A percentile compares a stretch with the other conserved stretches of the same genome.
Evolutionary conservation across 2,888 invertebrate genomes (phyloP).

Genomic region (Pomacea canaliculata): DNA sequence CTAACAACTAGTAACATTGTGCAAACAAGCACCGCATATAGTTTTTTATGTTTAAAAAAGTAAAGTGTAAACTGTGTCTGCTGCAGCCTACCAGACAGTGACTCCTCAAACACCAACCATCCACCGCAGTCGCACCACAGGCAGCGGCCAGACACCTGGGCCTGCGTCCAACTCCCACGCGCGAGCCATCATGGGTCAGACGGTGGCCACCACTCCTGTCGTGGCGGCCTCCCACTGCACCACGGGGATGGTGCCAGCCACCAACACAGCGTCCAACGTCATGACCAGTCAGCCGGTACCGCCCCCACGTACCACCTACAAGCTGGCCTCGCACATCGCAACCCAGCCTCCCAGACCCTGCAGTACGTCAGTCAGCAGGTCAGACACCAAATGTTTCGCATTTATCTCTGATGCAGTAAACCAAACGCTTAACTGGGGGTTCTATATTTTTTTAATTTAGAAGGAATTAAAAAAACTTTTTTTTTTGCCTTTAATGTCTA

Average conservation of each 20-base stretch:
- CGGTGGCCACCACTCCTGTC: slow-evolving; percentile 37
- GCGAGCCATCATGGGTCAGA: slow-evolving; percentile 84
- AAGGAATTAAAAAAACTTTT: too few relatives aligned
- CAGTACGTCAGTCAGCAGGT: slow-evolving; percentile 23
- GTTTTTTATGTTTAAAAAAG: too few relatives aligned
- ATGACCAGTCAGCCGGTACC: slow-evolving; percentile 14
- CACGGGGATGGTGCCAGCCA: slow-evolving; percentile 11
- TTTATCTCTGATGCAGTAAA: too few relatives aligned
- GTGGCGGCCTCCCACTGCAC: slow-evolving; percentile 26
- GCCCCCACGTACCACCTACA: slow-evolving; percentile 25
- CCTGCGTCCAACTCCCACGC: slow-evolving; percentile 69
- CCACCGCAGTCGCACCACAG: neutral
- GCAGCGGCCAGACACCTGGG: neutral
- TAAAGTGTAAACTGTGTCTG: too few relatives aligned
- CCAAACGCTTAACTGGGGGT: too few relatives aligned
- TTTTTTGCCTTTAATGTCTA: too few relatives aligned
- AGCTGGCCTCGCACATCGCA: slow-evolving; percentile 26
- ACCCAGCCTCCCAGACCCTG: slow-evolving; percentile 3
- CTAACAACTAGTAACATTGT: too few relatives aligned
- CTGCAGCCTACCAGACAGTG: slow-evolving; percentile 19
- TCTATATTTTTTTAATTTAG: too few relatives aligned
- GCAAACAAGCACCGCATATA: too few relatives aligned
- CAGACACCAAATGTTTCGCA: neutral
- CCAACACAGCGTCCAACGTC: neutral
- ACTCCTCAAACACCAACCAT: neutral